These are phyloP conservation scores for Diaperis boleti DNA, from an alignment of 2,888 invertebrate species.

Conservation along the genomic window DNA sequence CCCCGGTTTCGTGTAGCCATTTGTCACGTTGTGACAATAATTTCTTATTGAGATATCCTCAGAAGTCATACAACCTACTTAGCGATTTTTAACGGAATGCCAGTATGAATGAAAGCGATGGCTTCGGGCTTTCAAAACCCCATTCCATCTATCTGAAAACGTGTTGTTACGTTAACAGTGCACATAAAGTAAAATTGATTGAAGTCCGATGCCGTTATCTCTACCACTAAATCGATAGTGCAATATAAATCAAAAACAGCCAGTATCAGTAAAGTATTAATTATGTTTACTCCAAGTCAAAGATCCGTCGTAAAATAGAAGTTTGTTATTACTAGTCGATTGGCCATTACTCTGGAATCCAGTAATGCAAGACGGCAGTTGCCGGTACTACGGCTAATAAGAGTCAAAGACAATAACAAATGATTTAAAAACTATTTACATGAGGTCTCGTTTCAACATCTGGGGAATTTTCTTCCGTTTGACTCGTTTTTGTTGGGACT, in stretches of 20 bases:
- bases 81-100: conserved; percentile 4
- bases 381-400: conserved; percentile 19
- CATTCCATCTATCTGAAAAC: conserved; percentile 14
- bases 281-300: conserved; percentile 31
- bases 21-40: conserved; percentile 1
- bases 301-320: conserved; percentile 35
- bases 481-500: background rate
- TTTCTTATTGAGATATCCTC: conserved; percentile 8
- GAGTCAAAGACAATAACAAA: conserved; percentile 28
- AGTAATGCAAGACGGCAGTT: conserved; percentile 34
- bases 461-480: background rate
- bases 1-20: background rate
- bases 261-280: conserved; percentile 33
- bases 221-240: conserved; percentile 18
- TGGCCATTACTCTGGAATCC: conserved; percentile 34
- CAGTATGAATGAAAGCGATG: conserved; percentile 24
- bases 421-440: conserved; percentile 30
- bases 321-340: conserved; percentile 33
- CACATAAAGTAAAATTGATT: conserved; percentile 24
- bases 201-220: conserved; percentile 20
- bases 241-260: conserved; percentile 26
- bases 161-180: conserved; percentile 25
- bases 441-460: background rate
- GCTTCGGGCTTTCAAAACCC: conserved; percentile 5
- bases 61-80: conserved; percentile 15